phyloP scores from a whole-genome alignment of 2,888 invertebrate species.

The Ametastegia equiseti region DNA sequence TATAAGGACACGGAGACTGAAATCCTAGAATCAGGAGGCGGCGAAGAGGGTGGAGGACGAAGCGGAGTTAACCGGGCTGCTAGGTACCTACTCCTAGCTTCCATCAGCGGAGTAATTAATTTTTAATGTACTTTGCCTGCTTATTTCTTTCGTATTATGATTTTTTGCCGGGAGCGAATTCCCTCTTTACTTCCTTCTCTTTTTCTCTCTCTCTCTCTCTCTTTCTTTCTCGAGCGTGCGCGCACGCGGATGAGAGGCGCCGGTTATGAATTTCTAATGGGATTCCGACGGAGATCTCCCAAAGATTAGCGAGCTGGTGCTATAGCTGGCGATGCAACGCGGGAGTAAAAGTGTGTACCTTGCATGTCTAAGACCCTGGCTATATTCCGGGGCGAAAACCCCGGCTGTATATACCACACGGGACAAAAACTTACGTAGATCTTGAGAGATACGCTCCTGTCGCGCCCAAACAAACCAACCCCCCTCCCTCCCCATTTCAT shows the following conservation, averaged over 20 bases:
- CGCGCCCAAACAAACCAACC: slow-evolving; percentile 23
- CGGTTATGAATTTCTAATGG: slow-evolving; percentile 76
- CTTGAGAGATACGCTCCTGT: slow-evolving; percentile 18
- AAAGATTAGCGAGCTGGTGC: slow-evolving; percentile 71
- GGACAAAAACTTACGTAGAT: slow-evolving; percentile 17
- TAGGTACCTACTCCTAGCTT: slow-evolving; percentile 72
- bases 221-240: slow-evolving; percentile 50
- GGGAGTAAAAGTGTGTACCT: slow-evolving; percentile 68
- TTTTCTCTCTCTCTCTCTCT: too few species aligned
- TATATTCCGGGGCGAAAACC: slow-evolving; percentile 11
- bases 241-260: slow-evolving; percentile 61
- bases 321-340: slow-evolving; percentile 59
- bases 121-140: slow-evolving; percentile 76
- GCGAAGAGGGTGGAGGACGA: slow-evolving; percentile 45
- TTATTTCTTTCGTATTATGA: slow-evolving; percentile 75
- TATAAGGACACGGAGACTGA: slow-evolving; percentile 3
- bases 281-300: slow-evolving; percentile 75
- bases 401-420: background rate
- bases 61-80: slow-evolving; percentile 58
- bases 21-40: slow-evolving; percentile 41
- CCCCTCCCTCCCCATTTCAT: background rate
- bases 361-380: slow-evolving; percentile 66
- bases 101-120: slow-evolving; percentile 76
- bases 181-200: too few species aligned
- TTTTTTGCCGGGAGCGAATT: slow-evolving; percentile 52